Conservation (phyloP, 2,797 vertebrate species). For the Ficedula albicollis region DNA sequence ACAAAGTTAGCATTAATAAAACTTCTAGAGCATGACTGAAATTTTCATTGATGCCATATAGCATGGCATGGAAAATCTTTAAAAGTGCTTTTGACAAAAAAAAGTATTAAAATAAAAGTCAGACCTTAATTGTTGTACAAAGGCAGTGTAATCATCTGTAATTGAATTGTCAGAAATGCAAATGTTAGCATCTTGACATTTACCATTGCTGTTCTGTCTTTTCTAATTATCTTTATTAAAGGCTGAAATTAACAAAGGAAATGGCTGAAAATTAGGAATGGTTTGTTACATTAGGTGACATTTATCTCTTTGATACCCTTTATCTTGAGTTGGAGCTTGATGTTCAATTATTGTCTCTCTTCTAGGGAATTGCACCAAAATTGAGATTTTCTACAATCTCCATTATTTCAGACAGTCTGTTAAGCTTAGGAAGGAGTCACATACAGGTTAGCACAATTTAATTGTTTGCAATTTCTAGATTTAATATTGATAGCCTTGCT, state of each 20-base stretch:
- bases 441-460: constrained; percentile 76
- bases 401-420: constrained; percentile 87
- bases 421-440: constrained; percentile 75
- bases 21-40: constrained; percentile 25
- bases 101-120: constrained; percentile 68
- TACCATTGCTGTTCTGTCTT: constrained; percentile 73
- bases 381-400: constrained; percentile 90
- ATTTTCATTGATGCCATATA: constrained; percentile 25
- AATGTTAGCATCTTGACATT: constrained; percentile 77
- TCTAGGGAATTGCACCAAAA: constrained; percentile 93
- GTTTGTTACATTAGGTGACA: constrained; percentile 75
- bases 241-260: constrained; percentile 71
- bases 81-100: constrained; percentile 61
- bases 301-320: constrained; percentile 82
- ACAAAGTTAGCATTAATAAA: constrained; percentile 10
- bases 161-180: constrained; percentile 76
- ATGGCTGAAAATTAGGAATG: constrained; percentile 65
- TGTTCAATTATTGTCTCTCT: constrained; percentile 75
- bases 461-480: constrained; percentile 60
- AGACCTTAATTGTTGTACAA: constrained; percentile 68
- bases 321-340: constrained; percentile 75
- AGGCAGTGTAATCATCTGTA: constrained; percentile 73
- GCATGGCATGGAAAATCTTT: constrained; percentile 48
- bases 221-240: constrained; percentile 79
- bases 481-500: constrained; percentile 57